Base-by-base conservation (phyloP, 2,888 invertebrate species). In the Mesorhabditis sp. region DNA sequence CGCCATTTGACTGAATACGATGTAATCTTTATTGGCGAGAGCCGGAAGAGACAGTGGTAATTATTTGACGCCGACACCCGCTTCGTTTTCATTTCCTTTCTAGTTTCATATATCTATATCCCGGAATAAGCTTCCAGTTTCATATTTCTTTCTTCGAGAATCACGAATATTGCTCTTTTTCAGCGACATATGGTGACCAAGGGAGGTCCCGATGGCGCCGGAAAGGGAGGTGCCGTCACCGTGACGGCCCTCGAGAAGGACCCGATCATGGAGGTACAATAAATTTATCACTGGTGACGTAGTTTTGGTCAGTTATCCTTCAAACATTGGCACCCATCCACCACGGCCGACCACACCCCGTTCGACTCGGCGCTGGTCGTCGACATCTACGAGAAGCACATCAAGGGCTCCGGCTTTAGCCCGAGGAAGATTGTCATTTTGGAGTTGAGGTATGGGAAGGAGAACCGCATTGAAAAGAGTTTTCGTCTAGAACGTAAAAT, bases 261-360 rank as follows among this genome's bases (percentile, higher is more conserved):
- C 28, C 65, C 62, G 3, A 61, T 75, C 7, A 72, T 73, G 6
- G 70, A 70, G 64, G 75, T 75, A 43, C 15, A 45, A 44, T 64
- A 41, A 15, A 62, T n/a, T 10, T 50, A 50, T 13, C 58, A 28
- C n/a, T 50, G n/a, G 58, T 50, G 58, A n/a, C 58, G n/a, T 13
- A 50, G 58, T n/a, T 50, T 50, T 6, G 50, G 7, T 66, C 88
- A 95, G 94, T 89, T 95, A 44, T 93, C 95, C 3, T 91, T 91
- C 74, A 91, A 93, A 85, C 94, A 93, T 86, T 96, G 96, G 96
- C 92, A 94, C 0, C 93, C 94, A 0, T 91, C 92, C 86, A 92
- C 92, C 0, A 69, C 72, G 42, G 73, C 67, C 4, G 44, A 75
- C 6, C 79, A 80, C 63, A 70, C 69, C 15, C 67, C 75, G 7